phyloP scores from a whole-genome alignment of 2,797 vertebrate species.

The Megaceryle alcyon region DNA sequence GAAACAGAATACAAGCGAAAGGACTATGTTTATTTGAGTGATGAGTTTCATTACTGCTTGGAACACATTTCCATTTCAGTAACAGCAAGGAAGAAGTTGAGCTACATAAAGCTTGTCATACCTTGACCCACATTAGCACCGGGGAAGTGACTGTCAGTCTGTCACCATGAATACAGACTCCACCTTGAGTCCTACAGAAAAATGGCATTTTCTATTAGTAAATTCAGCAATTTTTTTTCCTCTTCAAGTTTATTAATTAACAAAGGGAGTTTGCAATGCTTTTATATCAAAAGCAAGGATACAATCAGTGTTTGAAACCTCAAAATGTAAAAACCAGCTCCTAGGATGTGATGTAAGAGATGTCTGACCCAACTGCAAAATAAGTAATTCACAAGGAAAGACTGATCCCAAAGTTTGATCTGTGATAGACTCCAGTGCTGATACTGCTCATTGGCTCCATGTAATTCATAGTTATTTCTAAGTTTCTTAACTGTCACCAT shows the following conservation, averaged over 20 bases:
- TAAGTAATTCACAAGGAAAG: background rate
- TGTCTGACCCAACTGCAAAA: background rate
- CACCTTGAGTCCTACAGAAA: slow-evolving; percentile 88
- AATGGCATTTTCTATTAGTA: background rate
- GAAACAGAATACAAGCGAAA: slow-evolving; percentile 1
- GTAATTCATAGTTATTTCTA: background rate
- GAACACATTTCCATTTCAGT: background rate
- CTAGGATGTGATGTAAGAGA: background rate
- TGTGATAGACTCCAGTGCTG: background rate
- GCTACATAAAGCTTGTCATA: slow-evolving; percentile 55
- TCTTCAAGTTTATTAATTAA: background rate
- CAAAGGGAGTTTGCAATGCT: background rate
- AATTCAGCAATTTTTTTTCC: background rate
- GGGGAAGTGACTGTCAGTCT: slow-evolving; percentile 91
- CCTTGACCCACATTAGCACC: slow-evolving; percentile 96
- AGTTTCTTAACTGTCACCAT: background rate
- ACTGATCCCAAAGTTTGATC: background rate
- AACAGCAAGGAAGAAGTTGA: background rate
- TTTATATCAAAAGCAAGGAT: background rate
- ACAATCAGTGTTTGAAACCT: background rate
- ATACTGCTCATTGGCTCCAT: background rate
- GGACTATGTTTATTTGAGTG: background rate
- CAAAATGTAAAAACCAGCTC: background rate
- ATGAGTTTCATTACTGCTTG: background rate
- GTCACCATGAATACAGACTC: slow-evolving; percentile 86